Conservation (phyloP, 1,140 invertebrate species). For the Sycophila sp. region DNA sequence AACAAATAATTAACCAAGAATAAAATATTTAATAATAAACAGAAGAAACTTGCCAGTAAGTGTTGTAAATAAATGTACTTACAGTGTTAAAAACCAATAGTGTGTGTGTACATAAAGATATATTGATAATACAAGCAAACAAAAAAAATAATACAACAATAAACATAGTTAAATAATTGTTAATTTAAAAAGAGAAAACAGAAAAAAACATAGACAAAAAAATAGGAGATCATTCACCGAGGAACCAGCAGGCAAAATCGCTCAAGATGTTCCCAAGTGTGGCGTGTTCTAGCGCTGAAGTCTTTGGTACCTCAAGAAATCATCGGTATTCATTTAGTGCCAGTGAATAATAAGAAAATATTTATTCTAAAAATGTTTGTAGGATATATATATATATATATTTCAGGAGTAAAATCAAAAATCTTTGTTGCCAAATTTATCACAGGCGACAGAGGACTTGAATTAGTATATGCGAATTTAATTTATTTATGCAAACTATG, state of each 20-base stretch:
- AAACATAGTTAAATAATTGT: conserved; percentile 27
- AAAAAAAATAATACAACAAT: conserved; percentile 15
- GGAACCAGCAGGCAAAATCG: not conserved
- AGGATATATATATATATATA: no score
- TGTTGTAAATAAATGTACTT: conserved; percentile 69
- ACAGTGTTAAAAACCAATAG: conserved; percentile 65
- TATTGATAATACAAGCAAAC: conserved; percentile 21
- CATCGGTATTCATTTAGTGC: conserved; percentile 19
- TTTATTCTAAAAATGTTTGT: conserved; percentile 15
- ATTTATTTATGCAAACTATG: conserved; percentile 23
- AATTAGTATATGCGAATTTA: conserved; percentile 1
- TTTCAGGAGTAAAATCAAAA: conserved; percentile 22
- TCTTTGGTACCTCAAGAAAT: conserved; percentile 26
- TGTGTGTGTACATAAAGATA: conserved; percentile 62
- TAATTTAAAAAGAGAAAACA: conserved; percentile 27
- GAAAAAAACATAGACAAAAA: not conserved
- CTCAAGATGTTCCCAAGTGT: conserved; percentile 3
- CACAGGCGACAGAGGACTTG: not conserved
- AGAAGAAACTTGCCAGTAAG: conserved; percentile 60
- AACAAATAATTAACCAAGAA: conserved; percentile 4
- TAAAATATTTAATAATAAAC: conserved; percentile 45
- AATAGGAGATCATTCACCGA: not conserved
- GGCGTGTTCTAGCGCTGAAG: conserved; percentile 22
- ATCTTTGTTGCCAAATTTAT: not conserved
- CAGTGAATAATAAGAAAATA: conserved; percentile 13